phyloP scores from a whole-genome alignment of 2,888 invertebrate species.

The Meghimatium bilineatum region DNA sequence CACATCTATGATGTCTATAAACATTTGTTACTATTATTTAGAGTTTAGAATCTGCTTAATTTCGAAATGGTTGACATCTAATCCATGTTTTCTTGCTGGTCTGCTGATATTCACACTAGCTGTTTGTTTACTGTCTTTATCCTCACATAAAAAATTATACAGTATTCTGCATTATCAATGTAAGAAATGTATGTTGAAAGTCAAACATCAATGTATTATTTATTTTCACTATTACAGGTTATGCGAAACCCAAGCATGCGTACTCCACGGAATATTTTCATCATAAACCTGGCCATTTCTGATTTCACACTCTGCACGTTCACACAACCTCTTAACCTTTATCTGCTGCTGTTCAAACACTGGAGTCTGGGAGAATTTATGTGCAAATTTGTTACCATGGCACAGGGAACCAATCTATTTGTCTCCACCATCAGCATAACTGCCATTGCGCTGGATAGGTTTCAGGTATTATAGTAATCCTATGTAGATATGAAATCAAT shows the following conservation, averaged over 20 bases:
- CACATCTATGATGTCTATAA: too few species aligned
- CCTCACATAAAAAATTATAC: too few species aligned
- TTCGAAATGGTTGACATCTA: too few species aligned
- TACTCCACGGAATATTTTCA: conserved; percentile 93
- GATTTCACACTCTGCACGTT: conserved; percentile 91
- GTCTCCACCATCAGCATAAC: conserved; percentile 95
- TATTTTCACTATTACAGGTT: conserved; percentile 78
- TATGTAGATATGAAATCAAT: background rate
- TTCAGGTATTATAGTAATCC: conserved; percentile 61
- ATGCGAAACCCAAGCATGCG: conserved; percentile 91
- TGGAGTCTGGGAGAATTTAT: conserved; percentile 90
- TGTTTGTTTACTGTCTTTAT: too few species aligned
- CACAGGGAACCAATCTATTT: conserved; percentile 93
- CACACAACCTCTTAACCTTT: conserved; percentile 91
- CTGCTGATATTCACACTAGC: too few species aligned
- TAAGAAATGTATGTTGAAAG: too few species aligned
- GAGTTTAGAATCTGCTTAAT: too few species aligned
- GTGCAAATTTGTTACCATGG: conserved; percentile 90
- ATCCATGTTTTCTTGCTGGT: too few species aligned
- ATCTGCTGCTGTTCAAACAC: conserved; percentile 87
- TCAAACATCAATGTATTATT: too few species aligned
- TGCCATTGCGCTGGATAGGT: conserved; percentile 83
- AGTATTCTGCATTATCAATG: too few species aligned
- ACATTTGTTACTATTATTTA: too few species aligned
- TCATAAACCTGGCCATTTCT: conserved; percentile 88